These are phyloP conservation scores for Amblyjoppa proteus DNA, from an alignment of 2,888 invertebrate species.

Conservation along the genomic window DNA sequence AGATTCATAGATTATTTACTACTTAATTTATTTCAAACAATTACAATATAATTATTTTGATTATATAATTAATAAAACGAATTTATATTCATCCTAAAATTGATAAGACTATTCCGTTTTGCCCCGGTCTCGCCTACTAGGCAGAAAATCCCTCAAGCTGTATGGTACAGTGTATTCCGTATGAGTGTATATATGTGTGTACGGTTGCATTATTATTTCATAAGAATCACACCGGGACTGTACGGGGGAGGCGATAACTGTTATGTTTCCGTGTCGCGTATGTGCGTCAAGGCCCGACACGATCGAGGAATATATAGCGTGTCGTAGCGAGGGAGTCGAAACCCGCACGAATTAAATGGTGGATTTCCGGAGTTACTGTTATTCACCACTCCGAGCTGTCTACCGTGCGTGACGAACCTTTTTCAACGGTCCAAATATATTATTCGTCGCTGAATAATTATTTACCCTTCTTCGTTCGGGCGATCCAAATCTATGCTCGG, in stretches of 20 bases:
- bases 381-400: conserved; percentile 6
- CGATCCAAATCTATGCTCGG: conserved; percentile 16
- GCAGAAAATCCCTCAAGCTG: conserved; percentile 63
- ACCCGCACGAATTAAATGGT: conserved; percentile 25
- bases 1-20: neutral
- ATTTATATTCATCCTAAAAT: no score
- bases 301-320: conserved; percentile 39
- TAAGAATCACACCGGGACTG: conserved; percentile 77
- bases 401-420: conserved; percentile 25
- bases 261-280: conserved; percentile 69
- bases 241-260: conserved; percentile 77
- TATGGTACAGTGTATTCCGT: conserved; percentile 60
- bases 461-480: conserved; percentile 44
- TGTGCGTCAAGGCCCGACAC: conserved; percentile 71
- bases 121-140: no score
- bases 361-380: conserved; percentile 26
- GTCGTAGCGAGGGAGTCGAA: conserved; percentile 12
- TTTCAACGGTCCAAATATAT: conserved; percentile 17
- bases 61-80: no score
- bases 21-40: no score
- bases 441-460: conserved; percentile 18
- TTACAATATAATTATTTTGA: no score
- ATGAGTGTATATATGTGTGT: conserved; percentile 1
- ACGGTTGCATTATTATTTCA: conserved; percentile 80
- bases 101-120: no score